Evolutionary conservation across 1,140 invertebrate species (phyloP), one percentile per base, ranked within the genome.

Genomic region (Drosophila lacertosa): DNA sequence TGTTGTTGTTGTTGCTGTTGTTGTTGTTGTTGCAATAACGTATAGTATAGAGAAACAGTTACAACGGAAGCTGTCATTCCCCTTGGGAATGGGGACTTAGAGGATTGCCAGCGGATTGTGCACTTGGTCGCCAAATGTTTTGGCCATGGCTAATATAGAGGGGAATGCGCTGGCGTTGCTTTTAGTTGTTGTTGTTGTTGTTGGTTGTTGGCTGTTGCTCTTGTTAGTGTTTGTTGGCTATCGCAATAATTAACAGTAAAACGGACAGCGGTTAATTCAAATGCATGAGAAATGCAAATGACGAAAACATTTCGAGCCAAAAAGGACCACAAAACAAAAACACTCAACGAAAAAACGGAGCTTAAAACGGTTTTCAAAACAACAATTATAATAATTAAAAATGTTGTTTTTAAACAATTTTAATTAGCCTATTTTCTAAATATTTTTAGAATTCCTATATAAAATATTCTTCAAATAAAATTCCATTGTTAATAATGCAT

Each of bases 41-140:
- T 84, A 81, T 86, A 69, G 77, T 69, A n/a, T n/a, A n/a, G n/a
- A 86, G 64, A 88, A 86, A 88, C 82, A 88, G 82, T 88, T 88
- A 88, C 82, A 88, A 88, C 82, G 82, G 82, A 88, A 88, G 82
- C 82, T 88, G 82, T 88, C 82, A 88, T 88, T 88, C 82, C 74
- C 82, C 51, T 54, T 86, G 63, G 73, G 77, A 80, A 81, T 70
- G 73, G 64, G 63, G 79, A 37, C 51, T 57, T n/a, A n/a, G 58
- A 45, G 18, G 63, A 63, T 64, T 74, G 76, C 55, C 44, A 59
- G 58, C 54, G 55, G 55, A 64, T 69, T 64, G n/a, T n/a, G 65
- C 64, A 60, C 47, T 78, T 57, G 77, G 67, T 59, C 51, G 53
- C 37, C 70, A 35, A 79, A 79, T 79, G 73, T 75, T 74, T 75